phyloP scores from a whole-genome alignment of 2,113 vertebrate species.

The Anthoscopus minutus region DNA sequence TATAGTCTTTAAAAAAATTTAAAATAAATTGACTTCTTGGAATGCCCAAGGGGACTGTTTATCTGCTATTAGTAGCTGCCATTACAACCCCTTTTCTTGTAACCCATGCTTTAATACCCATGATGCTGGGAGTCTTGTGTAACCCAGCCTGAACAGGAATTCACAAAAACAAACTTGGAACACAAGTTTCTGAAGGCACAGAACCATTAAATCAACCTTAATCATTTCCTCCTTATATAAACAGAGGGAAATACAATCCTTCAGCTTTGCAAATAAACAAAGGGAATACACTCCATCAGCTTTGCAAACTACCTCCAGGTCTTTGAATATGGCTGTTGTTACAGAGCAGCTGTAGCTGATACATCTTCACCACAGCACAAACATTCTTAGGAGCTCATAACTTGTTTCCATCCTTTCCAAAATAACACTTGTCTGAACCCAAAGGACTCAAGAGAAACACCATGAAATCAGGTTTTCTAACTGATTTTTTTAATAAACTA shows the following conservation, averaged over 20 bases:
- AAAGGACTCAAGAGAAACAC: slow-evolving; percentile 11
- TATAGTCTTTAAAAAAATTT: too few species aligned
- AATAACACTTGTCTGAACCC: background rate
- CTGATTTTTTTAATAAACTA: slow-evolving; percentile 60
- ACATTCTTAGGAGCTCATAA: background rate
- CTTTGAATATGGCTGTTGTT: background rate
- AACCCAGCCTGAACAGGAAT: accelerated
- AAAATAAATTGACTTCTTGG: background rate
- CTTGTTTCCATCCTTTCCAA: background rate
- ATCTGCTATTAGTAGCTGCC: background rate
- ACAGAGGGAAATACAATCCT: background rate
- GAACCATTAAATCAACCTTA: background rate
- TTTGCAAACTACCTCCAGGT: background rate
- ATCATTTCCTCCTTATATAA: background rate
- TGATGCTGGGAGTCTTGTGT: accelerated
- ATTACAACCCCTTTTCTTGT: background rate
- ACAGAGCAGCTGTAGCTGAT: background rate
- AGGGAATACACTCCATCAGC: background rate
- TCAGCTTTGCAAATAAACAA: background rate
- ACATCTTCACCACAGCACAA: accelerated
- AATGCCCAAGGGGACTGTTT: background rate
- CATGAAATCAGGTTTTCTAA: slow-evolving; percentile 30
- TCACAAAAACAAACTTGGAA: background rate
- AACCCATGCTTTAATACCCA: background rate
- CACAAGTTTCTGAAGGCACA: background rate